Evolutionary conservation across 35 echinoderm and acorn worm genomes (phyloP).

Genomic region (Anneissia japonica): DNA sequence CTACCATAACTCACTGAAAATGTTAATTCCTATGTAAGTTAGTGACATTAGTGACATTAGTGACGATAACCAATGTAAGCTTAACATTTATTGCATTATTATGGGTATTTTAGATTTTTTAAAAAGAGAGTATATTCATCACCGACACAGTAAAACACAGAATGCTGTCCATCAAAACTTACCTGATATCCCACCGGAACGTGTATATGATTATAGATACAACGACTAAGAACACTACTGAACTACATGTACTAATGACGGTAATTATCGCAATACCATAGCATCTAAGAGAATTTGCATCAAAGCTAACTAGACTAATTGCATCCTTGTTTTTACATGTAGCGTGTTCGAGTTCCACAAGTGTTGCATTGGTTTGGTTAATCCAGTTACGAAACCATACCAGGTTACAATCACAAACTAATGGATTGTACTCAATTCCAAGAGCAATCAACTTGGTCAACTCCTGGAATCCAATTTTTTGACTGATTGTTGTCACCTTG

Average conservation of each 20-base stretch:
- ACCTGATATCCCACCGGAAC: not conserved
- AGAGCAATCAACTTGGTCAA: not conserved
- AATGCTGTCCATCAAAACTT: no score
- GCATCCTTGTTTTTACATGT: not conserved
- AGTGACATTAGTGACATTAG: no score
- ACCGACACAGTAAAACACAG: no score
- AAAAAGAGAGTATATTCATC: no score
- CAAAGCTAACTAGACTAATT: not conserved
- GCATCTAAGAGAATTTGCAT: not conserved
- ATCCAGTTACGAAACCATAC: conserved; percentile 21
- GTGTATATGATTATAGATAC: not conserved
- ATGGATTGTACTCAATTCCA: not conserved
- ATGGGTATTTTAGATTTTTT: no score
- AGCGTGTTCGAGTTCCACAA: not conserved
- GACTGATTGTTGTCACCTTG: not conserved
- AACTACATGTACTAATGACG: not conserved
- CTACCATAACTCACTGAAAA: no score
- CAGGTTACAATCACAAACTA: conserved; percentile 6
- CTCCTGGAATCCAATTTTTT: not conserved
- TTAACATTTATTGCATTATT: no score
- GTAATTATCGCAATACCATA: not conserved
- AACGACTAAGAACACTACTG: not conserved
- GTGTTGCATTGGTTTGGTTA: not conserved
- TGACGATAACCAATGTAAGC: no score
- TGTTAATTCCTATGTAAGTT: no score